Evolutionary conservation across 2,113 vertebrate species (phyloP), one percentile per base, ranked within the genome.

Genomic region (Cettia cetti): DNA sequence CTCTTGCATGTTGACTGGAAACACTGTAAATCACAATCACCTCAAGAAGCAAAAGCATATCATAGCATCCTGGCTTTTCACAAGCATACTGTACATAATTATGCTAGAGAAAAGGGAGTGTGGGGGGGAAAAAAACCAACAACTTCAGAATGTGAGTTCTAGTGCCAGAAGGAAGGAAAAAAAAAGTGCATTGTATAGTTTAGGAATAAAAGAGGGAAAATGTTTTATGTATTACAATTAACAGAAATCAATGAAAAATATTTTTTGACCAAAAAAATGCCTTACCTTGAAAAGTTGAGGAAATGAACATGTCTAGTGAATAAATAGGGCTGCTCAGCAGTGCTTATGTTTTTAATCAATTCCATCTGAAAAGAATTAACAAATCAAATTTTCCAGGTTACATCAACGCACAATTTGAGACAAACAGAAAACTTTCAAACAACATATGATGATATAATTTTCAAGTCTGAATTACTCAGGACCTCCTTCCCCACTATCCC

Each of bases 251-350:
- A 40, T 15, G 31, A 86, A 71, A 92, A 89, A 94, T 3, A n/a
- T 15, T 82, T 82, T 93, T 71, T 89, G 84, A 86, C 12, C 21
- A 30, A 87, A 72, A 93, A 95, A 93, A 75, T 26, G 28, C 56
- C 98, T 98, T 98, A 99, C 99, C 99, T 99, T 97, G 98, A 99
- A 91, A 99, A 99, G 98, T 99, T 99, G 96, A 99, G 99, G 97
- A 99, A 99, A 98, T 99, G 99, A 97, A 99, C 99, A 31, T 99
- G 99, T 89, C 99, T 98, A 49, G 99, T 99, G 96, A 99, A 99
- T 97, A 99, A 98, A 98, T 99, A 99, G 40, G 99, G 99, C 95
- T 99, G 99, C 65, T 99, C 98, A 77, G 99, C 98, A 91, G 97
- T 99, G 95, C 98, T 99, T 97, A 99, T 99, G 97, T 99, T 99